Evolutionary conservation across 2,797 vertebrate genomes (phyloP).

Genomic region (Bryconaethiops microstoma): DNA sequence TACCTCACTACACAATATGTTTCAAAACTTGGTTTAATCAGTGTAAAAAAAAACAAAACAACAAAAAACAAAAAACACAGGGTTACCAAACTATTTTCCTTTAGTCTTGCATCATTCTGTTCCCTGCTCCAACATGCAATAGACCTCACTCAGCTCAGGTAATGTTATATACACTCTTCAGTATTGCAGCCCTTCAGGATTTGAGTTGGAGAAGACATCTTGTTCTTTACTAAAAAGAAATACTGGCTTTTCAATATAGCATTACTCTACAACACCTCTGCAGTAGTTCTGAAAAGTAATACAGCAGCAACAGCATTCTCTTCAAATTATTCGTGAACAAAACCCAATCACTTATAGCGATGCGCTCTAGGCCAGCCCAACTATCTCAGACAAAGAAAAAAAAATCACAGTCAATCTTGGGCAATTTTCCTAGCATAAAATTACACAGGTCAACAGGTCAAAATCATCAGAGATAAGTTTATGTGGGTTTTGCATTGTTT

Average conservation of each 20-base stretch:
- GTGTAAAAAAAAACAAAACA: too few species aligned
- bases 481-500: too few species aligned
- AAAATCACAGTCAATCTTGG: slow-evolving; percentile 26
- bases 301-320: background rate
- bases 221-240: background rate
- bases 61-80: background rate
- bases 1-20: background rate
- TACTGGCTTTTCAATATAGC: background rate
- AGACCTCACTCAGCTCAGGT: background rate
- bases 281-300: background rate
- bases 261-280: background rate
- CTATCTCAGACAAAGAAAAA: slow-evolving; percentile 11
- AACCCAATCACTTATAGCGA: background rate
- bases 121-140: background rate
- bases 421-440: slow-evolving; percentile 25
- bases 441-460: too few species aligned
- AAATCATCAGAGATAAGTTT: too few species aligned
- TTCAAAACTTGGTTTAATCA: background rate
- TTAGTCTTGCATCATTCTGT: background rate
- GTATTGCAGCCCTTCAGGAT: background rate
- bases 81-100: background rate
- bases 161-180: background rate
- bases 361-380: slow-evolving; percentile 2
- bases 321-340: background rate
- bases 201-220: background rate